Conservation (phyloP, 2,113 vertebrate genomes). For the Chauna torquata region DNA sequence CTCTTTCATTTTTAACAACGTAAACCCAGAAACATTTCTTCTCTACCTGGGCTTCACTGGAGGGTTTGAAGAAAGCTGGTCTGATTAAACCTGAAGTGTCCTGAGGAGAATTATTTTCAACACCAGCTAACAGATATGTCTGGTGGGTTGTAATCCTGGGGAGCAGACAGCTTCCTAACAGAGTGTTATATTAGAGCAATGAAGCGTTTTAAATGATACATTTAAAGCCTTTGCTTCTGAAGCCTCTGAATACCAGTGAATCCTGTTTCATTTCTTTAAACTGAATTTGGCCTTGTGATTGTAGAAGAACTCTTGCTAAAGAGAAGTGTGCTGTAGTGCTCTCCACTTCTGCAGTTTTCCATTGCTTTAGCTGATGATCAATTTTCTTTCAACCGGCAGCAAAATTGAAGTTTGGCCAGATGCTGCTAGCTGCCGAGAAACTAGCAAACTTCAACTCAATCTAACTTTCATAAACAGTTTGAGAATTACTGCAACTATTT, state of each 20-base stretch:
- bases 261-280: background rate
- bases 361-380: background rate
- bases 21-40: background rate
- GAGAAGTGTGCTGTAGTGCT: background rate
- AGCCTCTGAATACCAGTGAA: background rate
- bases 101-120: background rate
- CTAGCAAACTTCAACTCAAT: background rate
- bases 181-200: background rate
- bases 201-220: background rate
- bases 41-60: background rate
- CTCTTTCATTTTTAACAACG: background rate
- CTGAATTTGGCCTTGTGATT: background rate
- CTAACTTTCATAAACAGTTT: background rate
- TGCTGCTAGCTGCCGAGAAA: background rate
- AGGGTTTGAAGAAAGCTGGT: background rate
- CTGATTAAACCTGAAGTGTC: background rate
- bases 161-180: background rate
- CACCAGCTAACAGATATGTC: background rate
- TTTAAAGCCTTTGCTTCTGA: background rate
- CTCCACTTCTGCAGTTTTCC: background rate
- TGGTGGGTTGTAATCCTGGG: accelerated
- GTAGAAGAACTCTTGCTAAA: background rate
- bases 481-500: background rate
- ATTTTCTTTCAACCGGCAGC: background rate
- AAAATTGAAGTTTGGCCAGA: background rate